Evolutionary conservation across 2,888 invertebrate genomes (phyloP).

Genomic region (Megamerina dolium): DNA sequence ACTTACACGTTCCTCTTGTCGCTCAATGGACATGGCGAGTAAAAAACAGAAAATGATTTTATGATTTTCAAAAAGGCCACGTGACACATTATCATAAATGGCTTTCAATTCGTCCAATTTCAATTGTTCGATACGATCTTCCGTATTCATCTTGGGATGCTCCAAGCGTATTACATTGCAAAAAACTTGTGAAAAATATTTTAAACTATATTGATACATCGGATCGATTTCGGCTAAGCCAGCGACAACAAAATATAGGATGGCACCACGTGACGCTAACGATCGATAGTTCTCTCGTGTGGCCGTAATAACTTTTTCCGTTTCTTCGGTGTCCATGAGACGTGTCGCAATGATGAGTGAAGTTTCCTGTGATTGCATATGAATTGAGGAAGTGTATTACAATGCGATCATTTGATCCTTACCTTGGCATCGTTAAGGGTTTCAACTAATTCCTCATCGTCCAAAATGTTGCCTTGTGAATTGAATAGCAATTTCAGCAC

Average conservation of each 20-base stretch:
- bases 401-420: too few relatives aligned
- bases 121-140: constrained; percentile 62
- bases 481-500: constrained; percentile 76
- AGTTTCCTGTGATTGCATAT: constrained; percentile 68
- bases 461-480: constrained; percentile 84
- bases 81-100: constrained; percentile 79
- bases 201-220: constrained; percentile 93
- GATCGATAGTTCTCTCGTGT: constrained; percentile 81
- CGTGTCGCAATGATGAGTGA: constrained; percentile 86
- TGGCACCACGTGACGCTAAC: constrained; percentile 81
- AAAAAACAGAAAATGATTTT: constrained; percentile 85
- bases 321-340: constrained; percentile 77
- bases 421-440: constrained; percentile 53
- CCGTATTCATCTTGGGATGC: constrained; percentile 61
- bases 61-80: constrained; percentile 86
- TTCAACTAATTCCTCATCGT: constrained; percentile 88
- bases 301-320: constrained; percentile 77
- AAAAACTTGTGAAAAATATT: constrained; percentile 77
- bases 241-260: constrained; percentile 85
- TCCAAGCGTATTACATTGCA: constrained; percentile 73
- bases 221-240: constrained; percentile 85
- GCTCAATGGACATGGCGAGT: constrained; percentile 69
- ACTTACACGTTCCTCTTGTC: constrained; percentile 57
- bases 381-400: too few relatives aligned
- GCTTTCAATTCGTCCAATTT: constrained; percentile 72